Conservation (phyloP, 2,888 invertebrate species). For the Drosophila differens region DNA sequence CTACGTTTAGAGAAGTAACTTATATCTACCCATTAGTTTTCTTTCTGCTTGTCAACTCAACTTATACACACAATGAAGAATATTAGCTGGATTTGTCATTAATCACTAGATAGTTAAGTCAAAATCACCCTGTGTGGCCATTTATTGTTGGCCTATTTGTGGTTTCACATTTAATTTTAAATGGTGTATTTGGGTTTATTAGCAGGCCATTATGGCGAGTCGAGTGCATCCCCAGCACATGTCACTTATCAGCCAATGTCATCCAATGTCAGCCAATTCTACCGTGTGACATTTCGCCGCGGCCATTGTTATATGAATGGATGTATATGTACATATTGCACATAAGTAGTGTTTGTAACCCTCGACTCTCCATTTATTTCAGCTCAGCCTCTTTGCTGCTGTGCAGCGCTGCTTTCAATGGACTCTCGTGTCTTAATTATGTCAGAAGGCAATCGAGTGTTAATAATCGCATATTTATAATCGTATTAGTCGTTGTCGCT, state of each 20-base stretch:
- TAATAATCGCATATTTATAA: conserved; percentile 83
- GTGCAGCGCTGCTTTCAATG: conserved; percentile 28
- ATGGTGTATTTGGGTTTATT: conserved; percentile 62
- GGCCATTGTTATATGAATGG: conserved; percentile 65
- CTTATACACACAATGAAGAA: neutral
- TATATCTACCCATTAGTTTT: neutral
- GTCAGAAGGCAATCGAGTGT: conserved; percentile 82
- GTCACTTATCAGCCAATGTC: conserved; percentile 76
- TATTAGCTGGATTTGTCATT: conserved; percentile 38
- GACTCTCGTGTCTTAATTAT: conserved; percentile 74
- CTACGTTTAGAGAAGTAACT: no score
- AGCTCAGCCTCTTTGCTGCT: conserved; percentile 35
- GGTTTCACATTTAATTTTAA: conserved; percentile 68
- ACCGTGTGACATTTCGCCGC: conserved; percentile 66
- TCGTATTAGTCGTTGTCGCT: conserved; percentile 71
- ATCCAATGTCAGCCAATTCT: conserved; percentile 63
- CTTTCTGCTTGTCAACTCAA: neutral
- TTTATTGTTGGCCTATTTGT: conserved; percentile 67
- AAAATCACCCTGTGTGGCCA: conserved; percentile 27
- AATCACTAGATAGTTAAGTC: conserved; percentile 29
- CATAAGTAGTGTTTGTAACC: conserved; percentile 30
- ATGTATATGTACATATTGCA: conserved; percentile 20
- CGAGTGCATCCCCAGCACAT: conserved; percentile 71
- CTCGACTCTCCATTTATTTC: conserved; percentile 52
- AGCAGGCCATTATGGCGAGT: conserved; percentile 57